Conservation (phyloP, 2,888 invertebrate species). For the Nasonovia ribisnigri region DNA sequence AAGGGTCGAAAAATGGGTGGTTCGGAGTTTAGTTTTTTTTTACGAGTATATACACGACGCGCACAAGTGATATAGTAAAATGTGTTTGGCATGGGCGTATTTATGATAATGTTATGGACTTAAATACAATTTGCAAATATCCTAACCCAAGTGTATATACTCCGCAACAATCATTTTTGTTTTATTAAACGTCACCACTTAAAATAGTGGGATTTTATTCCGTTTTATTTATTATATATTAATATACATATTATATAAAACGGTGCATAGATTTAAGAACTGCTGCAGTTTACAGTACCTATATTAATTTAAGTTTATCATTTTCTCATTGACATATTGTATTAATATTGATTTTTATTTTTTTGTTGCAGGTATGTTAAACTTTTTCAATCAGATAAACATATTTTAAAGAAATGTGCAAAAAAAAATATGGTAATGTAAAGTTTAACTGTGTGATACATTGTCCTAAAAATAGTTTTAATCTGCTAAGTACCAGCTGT, state of each 20-base stretch:
- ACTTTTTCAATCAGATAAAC: neutral
- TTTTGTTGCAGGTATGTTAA: conserved; percentile 45
- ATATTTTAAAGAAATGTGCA: neutral
- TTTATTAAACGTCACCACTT: conserved; percentile 44
- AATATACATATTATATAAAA: neutral
- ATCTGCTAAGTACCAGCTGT: neutral
- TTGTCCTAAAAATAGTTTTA: neutral
- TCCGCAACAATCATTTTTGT: conserved; percentile 19
- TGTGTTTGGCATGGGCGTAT: conserved; percentile 55
- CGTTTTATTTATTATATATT: neutral
- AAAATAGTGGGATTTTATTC: neutral
- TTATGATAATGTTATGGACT: conserved; percentile 61
- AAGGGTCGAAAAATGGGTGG: conserved; percentile 63
- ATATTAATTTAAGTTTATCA: neutral
- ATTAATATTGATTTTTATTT: neutral
- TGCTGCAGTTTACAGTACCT: neutral
- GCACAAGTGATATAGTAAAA: conserved; percentile 53
- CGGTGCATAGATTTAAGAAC: neutral
- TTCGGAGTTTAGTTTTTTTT: conserved; percentile 51
- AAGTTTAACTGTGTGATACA: neutral
- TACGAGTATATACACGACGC: conserved; percentile 32
- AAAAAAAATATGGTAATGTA: neutral
- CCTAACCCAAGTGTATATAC: neutral
- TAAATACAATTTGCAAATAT: conserved; percentile 52
- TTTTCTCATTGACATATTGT: neutral